Base-by-base conservation (phyloP, 2,113 vertebrate genomes). In the Bungarus multicinctus region DNA sequence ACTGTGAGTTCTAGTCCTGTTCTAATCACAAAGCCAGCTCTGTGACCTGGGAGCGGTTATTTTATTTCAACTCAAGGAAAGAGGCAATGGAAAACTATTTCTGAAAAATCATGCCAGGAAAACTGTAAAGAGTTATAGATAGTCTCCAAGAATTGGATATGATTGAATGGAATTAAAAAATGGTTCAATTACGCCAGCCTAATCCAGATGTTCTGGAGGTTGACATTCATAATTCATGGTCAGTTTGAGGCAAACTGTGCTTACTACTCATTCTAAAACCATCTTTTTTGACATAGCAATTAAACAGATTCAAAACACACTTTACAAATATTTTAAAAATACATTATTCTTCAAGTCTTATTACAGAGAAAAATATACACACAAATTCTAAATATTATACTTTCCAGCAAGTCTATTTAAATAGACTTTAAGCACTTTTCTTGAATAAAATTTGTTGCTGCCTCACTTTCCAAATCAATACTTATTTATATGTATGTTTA, bases 401-500 rank as follows among this genome's bases (percentile, higher is more conserved):
- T 86, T 60, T 81, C 34, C 22, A 20, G 54, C 4, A 86, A 86
- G 81, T 34, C 6, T 90, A 25, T 85, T 89, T 93, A 27, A 90
- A n/a, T 5, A 18, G 39, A 57, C 64, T 85, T 12, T 30, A 23
- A 47, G 20, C 54, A 55, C 23, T 90, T 81, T 39, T 60, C 43
- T 90, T 25, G 58, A 86, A 90, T 93, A 93, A 93, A 20, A 39
- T 53, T 69, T 50, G 53, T 58, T 39, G 52, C n/a, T 58, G 88
- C 39, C 50, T 47, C 90, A 86, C n/a, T 87, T 81, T 64, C 34
- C 54, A 27, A 93, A 90, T 52, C 11, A 90, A 92, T 81, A 52
- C 85, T 12, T 54, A 16, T 53, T 81, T 52, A 50, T 47, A 30
- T 45, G n/a, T 47, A 58, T 69, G n/a, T 64, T 47, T 34, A 43